Conservation (phyloP, 1,140 invertebrate genomes). For the Saccostrea glomerata region DNA sequence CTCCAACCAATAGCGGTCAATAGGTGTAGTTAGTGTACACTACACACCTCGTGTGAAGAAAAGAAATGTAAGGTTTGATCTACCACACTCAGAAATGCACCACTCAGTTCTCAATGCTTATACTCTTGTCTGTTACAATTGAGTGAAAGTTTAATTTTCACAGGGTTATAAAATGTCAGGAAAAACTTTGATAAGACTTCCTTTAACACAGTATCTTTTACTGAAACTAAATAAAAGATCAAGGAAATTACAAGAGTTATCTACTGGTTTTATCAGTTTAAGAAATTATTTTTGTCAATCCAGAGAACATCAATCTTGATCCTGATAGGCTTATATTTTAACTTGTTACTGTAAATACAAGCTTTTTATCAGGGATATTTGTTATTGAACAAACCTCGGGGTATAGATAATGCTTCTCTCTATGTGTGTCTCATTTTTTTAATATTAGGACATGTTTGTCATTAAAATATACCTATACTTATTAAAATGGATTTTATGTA, state of each 20-base stretch:
- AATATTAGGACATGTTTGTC: too few species aligned
- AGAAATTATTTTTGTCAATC: constrained; percentile 4
- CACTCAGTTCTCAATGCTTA: neutral
- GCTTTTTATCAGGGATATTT: neutral
- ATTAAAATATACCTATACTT: too few species aligned
- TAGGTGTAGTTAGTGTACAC: neutral
- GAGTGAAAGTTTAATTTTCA: constrained; percentile 11
- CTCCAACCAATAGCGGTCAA: neutral
- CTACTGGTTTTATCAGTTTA: neutral
- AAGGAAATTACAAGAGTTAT: constrained; percentile 11
- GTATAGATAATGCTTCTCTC: too few species aligned
- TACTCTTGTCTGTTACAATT: neutral
- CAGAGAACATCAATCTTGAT: neutral
- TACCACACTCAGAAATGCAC: neutral
- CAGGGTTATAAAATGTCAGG: constrained; percentile 17
- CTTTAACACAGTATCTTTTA: neutral
- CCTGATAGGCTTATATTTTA: neutral
- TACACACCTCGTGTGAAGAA: constrained; percentile 1
- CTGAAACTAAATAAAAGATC: constrained; percentile 13
- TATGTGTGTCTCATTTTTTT: too few species aligned
- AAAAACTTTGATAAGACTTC: neutral
- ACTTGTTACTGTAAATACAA: neutral
- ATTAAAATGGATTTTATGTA: too few species aligned
- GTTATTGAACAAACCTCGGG: too few species aligned
- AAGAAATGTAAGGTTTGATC: neutral